A percentile compares a stretch with the other conserved stretches of the same genome.
phyloP scores from a whole-genome alignment of 2,888 invertebrate species.

The Choreutis nemorana region DNA sequence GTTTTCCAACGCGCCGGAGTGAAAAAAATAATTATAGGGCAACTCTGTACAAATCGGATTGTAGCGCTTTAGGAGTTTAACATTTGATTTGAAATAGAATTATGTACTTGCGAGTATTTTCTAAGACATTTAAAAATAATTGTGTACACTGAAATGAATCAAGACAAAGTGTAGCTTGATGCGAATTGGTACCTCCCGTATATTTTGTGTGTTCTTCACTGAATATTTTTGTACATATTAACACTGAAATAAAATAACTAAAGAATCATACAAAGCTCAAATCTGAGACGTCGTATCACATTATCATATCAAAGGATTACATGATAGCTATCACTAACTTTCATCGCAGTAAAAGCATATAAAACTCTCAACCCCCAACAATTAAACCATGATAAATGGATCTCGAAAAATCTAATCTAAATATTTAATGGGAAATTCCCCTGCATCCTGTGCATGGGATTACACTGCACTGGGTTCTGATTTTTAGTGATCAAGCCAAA shows the following conservation, averaged over 20 bases:
- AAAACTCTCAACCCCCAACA: constrained; percentile 49
- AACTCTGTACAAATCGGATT: constrained; percentile 29
- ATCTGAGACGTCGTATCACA: constrained; percentile 53
- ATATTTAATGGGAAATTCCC: constrained; percentile 64
- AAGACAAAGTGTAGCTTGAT: no score
- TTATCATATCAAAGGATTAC: constrained; percentile 59
- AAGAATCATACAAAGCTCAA: no score
- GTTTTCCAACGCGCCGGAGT: constrained; percentile 16
- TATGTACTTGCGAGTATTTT: no score
- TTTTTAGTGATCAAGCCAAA: no score
- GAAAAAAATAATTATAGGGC: constrained; percentile 34
- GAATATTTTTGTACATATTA: no score
- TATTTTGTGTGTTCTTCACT: no score
- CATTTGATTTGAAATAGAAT: no score
- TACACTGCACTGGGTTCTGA: no score
- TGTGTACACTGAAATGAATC: no score
- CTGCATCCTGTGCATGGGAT: constrained; percentile 23
- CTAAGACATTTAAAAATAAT: no score
- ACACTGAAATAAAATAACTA: no score
- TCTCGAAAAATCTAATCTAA: constrained; percentile 64
- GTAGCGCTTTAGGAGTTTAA: constrained; percentile 16
- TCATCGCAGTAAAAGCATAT: constrained; percentile 34
- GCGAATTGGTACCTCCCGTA: no score
- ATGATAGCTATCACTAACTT: constrained; percentile 22
- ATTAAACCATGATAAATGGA: constrained; percentile 63